Percentiles rank a stretch among this genome's conserved stretches.
phyloP scores from a whole-genome alignment of 2,113 vertebrate genomes.

The Chunga burmeisteri region DNA sequence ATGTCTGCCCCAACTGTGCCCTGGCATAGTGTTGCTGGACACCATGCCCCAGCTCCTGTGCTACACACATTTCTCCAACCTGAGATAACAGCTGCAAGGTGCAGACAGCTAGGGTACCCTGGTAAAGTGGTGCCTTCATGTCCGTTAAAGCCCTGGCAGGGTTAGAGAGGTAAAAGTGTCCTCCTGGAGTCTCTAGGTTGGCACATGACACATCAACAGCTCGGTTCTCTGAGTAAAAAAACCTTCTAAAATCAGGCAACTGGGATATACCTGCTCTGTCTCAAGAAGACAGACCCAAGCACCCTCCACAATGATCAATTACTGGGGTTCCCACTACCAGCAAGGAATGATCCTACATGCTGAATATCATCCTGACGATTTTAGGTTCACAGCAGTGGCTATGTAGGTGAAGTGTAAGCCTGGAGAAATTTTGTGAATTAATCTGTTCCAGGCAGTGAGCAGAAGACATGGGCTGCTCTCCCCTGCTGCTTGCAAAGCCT shows the following conservation, averaged over 20 bases:
- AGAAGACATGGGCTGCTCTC: not conserved
- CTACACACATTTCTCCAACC: not conserved
- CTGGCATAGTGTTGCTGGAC: not conserved
- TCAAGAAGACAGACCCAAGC: not conserved
- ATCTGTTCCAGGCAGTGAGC: constrained; percentile 18
- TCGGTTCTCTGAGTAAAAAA: not conserved
- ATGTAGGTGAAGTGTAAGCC: not conserved
- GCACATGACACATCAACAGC: not conserved
- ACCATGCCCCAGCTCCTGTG: not conserved
- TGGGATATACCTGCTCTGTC: not conserved
- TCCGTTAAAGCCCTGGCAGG: not conserved
- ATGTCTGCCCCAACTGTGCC: not conserved
- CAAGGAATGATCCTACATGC: accelerated
- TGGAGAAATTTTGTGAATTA: constrained; percentile 1
- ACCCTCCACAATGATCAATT: not conserved
- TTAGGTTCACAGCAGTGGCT: not conserved
- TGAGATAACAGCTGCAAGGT: not conserved
- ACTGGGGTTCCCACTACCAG: not conserved
- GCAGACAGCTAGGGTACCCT: not conserved
- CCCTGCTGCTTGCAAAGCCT: not conserved
- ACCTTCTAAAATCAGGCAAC: not conserved
- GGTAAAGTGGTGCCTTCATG: not conserved
- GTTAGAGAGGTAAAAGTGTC: not conserved
- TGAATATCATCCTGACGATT: not conserved
- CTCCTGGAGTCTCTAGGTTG: not conserved